Percentiles rank a stretch among this genome's conserved stretches.
phyloP scores from a whole-genome alignment of 1,140 invertebrate species.

The Cyphomyrmex costatus region DNA sequence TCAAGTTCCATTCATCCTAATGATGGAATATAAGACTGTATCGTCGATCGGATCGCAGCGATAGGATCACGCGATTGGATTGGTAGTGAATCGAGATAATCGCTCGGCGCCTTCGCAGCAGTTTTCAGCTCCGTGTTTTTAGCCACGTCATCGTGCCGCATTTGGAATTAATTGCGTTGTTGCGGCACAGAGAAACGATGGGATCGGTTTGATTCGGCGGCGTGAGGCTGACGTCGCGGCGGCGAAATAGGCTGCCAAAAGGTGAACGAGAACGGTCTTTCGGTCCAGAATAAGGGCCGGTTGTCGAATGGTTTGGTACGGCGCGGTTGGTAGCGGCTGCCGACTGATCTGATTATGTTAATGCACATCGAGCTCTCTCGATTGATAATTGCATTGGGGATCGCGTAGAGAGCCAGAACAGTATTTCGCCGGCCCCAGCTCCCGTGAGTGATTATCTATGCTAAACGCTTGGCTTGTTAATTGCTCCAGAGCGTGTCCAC shows the following conservation, averaged over 20 bases:
- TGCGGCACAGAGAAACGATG: slow-evolving; percentile 52
- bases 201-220: slow-evolving; percentile 55
- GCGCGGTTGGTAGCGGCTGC: slow-evolving; percentile 33
- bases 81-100: slow-evolving; percentile 65
- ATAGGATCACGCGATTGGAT: slow-evolving; percentile 59
- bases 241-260: slow-evolving; percentile 16
- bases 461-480: slow-evolving; percentile 80
- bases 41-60: slow-evolving; percentile 2
- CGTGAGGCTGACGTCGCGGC: slow-evolving; percentile 50
- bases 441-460: slow-evolving; percentile 83
- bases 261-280: background rate
- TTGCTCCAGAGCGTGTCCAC: slow-evolving; percentile 51
- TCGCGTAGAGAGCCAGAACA: slow-evolving; percentile 68
- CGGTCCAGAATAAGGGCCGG: background rate
- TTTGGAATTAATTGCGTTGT: slow-evolving; percentile 70
- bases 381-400: slow-evolving; percentile 82
- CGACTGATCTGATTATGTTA: slow-evolving; percentile 82
- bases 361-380: slow-evolving; percentile 78
- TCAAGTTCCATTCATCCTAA: slow-evolving; percentile 58
- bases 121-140: slow-evolving; percentile 61
- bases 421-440: slow-evolving; percentile 70
- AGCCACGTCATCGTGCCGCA: slow-evolving; percentile 53
- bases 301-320: slow-evolving; percentile 52
- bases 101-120: slow-evolving; percentile 49
- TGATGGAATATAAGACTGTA: slow-evolving; percentile 22